phyloP scores from a whole-genome alignment of 2,797 vertebrate species.

The Sebastes hubbsi region DNA sequence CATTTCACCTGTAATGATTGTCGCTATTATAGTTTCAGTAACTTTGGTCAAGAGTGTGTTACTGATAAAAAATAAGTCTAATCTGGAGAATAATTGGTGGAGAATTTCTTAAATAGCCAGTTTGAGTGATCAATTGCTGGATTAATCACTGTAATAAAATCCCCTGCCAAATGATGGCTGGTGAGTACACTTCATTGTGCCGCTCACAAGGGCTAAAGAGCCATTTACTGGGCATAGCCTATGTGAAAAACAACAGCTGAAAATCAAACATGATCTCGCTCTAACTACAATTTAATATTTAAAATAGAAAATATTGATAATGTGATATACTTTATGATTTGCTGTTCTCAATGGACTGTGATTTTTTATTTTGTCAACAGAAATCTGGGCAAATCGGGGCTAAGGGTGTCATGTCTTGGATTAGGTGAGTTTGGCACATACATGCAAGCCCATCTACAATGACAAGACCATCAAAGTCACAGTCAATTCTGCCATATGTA shows the following conservation, averaged over 20 bases:
- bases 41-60: not conserved
- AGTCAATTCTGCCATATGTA: not conserved
- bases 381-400: constrained; percentile 93
- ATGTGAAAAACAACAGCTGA: not conserved
- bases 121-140: not conserved
- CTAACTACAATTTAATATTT: not conserved
- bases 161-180: not conserved
- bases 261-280: not conserved
- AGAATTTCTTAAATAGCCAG: not conserved
- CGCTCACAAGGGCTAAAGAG: not conserved
- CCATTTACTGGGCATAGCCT: not conserved
- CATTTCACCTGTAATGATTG: too few relatives aligned
- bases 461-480: not conserved
- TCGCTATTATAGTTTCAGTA: not conserved
- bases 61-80: not conserved
- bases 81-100: not conserved
- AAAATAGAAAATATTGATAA: not conserved
- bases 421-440: constrained; percentile 84
- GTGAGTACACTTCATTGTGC: not conserved
- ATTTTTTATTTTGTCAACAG: constrained; percentile 75
- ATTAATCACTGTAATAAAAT: not conserved
- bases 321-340: not conserved
- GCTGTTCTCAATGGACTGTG: not conserved
- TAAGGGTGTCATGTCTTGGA: constrained; percentile 94
- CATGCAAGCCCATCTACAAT: not conserved